Percentiles rank a stretch among this genome's conserved stretches.
These are phyloP conservation scores for Gadopsis marmoratus DNA, from an alignment of 2,797 vertebrate species.

Conservation along the genomic window DNA sequence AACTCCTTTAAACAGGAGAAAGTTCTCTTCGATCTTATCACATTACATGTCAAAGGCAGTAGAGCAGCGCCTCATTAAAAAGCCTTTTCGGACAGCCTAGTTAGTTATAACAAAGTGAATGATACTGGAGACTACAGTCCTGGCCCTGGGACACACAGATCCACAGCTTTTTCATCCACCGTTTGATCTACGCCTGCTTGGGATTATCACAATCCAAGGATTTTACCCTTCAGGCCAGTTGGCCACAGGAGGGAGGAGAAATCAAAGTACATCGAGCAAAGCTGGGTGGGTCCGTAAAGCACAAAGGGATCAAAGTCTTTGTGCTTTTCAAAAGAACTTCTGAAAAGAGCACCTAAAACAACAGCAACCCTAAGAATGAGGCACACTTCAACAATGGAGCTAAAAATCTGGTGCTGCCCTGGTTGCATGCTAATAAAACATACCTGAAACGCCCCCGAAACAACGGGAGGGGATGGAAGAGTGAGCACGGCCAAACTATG, in stretches of 20 bases:
- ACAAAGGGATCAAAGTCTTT: conserved; percentile 72
- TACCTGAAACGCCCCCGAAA: conserved; percentile 44
- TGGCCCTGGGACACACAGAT: conserved; percentile 61
- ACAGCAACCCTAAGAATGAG: conserved; percentile 49
- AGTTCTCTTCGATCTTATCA: background rate
- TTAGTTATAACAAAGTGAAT: conserved; percentile 49
- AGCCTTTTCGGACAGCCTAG: conserved; percentile 16
- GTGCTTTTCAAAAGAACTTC: conserved; percentile 72
- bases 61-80: conserved; percentile 51
- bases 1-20: background rate
- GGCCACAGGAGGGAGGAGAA: conserved; percentile 69
- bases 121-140: conserved; percentile 55
- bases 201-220: conserved; percentile 82
- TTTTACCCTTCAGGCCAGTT: conserved; percentile 71
- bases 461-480: conserved; percentile 48
- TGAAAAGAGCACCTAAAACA: conserved; percentile 76
- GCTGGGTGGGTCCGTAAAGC: conserved; percentile 66
- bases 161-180: conserved; percentile 67
- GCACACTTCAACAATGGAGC: conserved; percentile 52
- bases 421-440: conserved; percentile 62
- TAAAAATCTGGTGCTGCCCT: conserved; percentile 43
- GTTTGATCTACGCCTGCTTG: conserved; percentile 79
- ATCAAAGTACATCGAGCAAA: conserved; percentile 62
- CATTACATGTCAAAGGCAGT: conserved; percentile 3
- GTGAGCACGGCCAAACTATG: conserved; percentile 54